Conservation (phyloP, 2,888 invertebrate species). For the Camponotus fellah region DNA sequence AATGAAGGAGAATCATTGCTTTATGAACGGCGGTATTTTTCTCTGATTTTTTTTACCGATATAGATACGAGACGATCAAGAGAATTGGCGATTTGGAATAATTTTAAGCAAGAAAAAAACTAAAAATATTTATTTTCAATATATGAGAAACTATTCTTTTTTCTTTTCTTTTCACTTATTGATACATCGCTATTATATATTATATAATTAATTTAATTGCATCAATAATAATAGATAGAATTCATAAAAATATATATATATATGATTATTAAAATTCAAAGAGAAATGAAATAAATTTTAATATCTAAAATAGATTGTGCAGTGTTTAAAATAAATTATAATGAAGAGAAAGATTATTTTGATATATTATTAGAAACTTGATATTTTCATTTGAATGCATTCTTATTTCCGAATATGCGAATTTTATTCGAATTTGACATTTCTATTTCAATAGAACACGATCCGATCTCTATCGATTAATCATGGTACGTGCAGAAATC, state of each 20-base stretch:
- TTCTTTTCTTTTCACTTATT: neutral
- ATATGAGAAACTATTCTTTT: neutral
- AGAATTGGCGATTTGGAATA: neutral
- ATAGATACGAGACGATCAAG: neutral
- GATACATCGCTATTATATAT: too few relatives aligned
- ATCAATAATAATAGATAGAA: neutral
- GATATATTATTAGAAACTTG: neutral
- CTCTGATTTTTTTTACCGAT: too few relatives aligned
- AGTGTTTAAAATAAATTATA: neutral
- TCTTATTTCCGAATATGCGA: neutral
- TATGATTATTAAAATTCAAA: neutral
- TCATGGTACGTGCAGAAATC: neutral
- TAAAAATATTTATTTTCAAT: neutral
- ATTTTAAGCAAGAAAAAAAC: neutral
- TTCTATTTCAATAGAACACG: neutral
- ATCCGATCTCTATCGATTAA: neutral
- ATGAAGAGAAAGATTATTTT: neutral
- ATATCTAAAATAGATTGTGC: neutral
- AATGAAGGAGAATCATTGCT: constrained; percentile 19
- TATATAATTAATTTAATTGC: neutral
- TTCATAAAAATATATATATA: neutral
- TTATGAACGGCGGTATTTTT: neutral
- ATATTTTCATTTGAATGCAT: neutral
- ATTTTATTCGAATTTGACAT: constrained; percentile 6
- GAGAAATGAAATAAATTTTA: neutral